Evolutionary conservation across 2,797 vertebrate species (phyloP).

Genomic region (Phoeniculus purpureus): DNA sequence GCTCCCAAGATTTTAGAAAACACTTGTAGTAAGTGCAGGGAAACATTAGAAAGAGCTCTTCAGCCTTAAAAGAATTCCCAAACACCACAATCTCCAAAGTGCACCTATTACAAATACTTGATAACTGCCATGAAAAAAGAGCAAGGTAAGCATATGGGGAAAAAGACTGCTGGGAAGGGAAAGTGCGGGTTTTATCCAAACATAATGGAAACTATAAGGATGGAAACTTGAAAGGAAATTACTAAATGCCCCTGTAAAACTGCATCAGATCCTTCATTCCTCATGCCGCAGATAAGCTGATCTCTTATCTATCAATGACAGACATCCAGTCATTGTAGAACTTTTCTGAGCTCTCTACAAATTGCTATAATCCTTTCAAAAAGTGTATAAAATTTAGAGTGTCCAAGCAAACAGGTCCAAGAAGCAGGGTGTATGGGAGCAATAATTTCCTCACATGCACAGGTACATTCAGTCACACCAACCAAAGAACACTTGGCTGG

Average conservation of each 20-base stretch:
- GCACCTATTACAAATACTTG: not conserved
- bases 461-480: not conserved
- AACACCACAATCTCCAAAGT: not conserved
- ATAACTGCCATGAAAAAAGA: not conserved
- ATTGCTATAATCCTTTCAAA: not conserved
- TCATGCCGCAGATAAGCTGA: not conserved
- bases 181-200: not conserved
- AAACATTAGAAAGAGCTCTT: not conserved
- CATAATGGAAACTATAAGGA: not conserved
- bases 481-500: not conserved
- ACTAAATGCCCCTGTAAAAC: not conserved
- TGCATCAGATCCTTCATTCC: not conserved
- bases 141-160: not conserved
- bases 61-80: not conserved
- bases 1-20: not conserved
- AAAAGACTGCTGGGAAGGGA: not conserved
- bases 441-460: not conserved
- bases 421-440: accelerated
- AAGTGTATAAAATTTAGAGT: accelerated
- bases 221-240: not conserved
- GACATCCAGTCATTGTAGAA: not conserved
- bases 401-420: not conserved
- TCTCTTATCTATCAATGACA: not conserved
- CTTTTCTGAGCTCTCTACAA: not conserved
- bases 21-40: not conserved